Percentiles rank a stretch among this genome's conserved stretches.
Evolutionary conservation across 2,113 vertebrate genomes (phyloP).

Genomic region (Sinocyclocheilus grahami): DNA sequence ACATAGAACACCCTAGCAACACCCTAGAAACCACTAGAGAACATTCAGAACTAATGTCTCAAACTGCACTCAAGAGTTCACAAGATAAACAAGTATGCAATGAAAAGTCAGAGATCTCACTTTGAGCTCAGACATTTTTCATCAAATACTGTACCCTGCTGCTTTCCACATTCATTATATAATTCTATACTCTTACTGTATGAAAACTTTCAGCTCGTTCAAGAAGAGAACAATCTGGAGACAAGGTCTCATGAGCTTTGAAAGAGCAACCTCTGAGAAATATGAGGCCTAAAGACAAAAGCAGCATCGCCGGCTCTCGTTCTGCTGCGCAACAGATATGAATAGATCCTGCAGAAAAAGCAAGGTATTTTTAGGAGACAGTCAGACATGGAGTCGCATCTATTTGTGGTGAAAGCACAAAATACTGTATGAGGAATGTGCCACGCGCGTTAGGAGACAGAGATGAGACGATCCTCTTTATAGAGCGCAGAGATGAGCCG

Average conservation of each 20-base stretch:
- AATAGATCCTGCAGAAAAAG: constrained; percentile 50
- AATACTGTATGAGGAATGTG: constrained; percentile 44
- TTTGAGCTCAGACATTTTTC: not conserved
- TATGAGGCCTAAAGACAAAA: not conserved
- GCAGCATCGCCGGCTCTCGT: not conserved
- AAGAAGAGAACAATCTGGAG: not conserved
- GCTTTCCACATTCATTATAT: not conserved
- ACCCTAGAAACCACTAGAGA: no score
- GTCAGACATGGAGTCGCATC: constrained; percentile 45
- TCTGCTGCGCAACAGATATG: constrained; percentile 47
- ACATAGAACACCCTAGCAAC: no score
- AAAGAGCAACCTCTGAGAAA: not conserved
- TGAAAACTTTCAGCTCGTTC: not conserved
- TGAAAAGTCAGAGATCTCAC: not conserved
- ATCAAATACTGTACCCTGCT: not conserved
- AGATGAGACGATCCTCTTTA: constrained; percentile 8
- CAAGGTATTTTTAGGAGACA: constrained; percentile 47
- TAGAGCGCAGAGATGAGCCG: not conserved
- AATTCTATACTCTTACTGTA: no score
- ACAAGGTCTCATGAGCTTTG: not conserved
- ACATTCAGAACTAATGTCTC: no score
- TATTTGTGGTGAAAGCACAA: constrained; percentile 53
- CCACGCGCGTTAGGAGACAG: not conserved
- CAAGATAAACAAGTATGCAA: no score
- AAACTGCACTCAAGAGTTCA: no score